phyloP scores from a whole-genome alignment of 2,113 vertebrate species.

The Petrocephalus zakoni region DNA sequence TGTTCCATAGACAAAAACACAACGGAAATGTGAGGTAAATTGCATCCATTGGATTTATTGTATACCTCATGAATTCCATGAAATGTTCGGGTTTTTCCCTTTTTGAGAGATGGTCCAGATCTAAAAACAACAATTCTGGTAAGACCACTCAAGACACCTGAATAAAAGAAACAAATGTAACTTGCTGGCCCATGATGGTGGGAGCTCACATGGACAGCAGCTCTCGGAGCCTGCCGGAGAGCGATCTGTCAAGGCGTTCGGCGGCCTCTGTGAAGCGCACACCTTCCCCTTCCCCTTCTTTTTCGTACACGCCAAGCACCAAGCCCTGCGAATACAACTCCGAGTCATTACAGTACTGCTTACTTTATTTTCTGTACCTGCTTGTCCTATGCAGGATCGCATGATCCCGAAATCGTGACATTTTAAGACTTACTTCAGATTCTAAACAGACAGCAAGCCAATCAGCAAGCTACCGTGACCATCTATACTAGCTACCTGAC shows the following conservation, averaged over 20 bases:
- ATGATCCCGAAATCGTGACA: neutral
- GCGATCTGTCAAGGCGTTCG: conserved; percentile 65
- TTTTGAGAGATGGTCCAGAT: conserved; percentile 82
- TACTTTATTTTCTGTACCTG: neutral
- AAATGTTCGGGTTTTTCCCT: conserved; percentile 83
- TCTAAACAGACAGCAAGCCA: neutral
- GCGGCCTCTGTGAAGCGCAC: conserved; percentile 71
- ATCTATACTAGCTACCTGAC: neutral
- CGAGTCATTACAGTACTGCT: neutral
- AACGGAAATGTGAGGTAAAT: neutral
- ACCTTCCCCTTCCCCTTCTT: conserved; percentile 58
- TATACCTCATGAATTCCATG: conserved; percentile 86
- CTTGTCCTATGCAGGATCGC: too few species aligned
- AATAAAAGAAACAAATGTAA: neutral
- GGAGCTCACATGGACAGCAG: conserved; percentile 72
- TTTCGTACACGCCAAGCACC: conserved; percentile 79
- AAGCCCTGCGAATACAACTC: conserved; percentile 67
- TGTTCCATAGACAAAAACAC: neutral
- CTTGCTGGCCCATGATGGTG: too few species aligned
- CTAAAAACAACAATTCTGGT: conserved; percentile 50
- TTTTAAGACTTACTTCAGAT: neutral
- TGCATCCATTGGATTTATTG: neutral
- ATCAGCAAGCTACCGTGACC: neutral
- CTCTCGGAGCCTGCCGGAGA: conserved; percentile 79
- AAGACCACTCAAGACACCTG: neutral